Conservation (phyloP, 1,140 invertebrate genomes). For the Sycophaga agraensis region DNA sequence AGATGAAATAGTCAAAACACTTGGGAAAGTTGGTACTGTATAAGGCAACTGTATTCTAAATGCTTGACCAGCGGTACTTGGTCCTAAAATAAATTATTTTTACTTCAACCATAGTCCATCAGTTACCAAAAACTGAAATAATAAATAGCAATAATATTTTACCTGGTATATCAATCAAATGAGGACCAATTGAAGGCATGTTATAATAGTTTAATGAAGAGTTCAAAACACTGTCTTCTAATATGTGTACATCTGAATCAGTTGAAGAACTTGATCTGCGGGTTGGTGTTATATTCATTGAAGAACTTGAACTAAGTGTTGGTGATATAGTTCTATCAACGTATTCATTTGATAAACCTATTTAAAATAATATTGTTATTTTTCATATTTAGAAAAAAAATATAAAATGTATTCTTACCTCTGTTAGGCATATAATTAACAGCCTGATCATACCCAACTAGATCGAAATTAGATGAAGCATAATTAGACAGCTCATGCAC, state of each 20-base stretch:
- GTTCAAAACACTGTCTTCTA: slow-evolving; percentile 37
- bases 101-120: neutral
- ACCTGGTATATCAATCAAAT: slow-evolving; percentile 41
- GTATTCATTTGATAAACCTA: slow-evolving; percentile 40
- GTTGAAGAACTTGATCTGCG: slow-evolving; percentile 34
- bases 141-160: slow-evolving; percentile 10
- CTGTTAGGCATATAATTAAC: slow-evolving; percentile 48
- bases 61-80: slow-evolving; percentile 40
- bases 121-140: neutral
- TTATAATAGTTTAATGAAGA: slow-evolving; percentile 32
- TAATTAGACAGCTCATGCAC: slow-evolving; percentile 87
- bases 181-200: slow-evolving; percentile 31
- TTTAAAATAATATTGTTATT: slow-evolving; percentile 3
- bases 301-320: slow-evolving; percentile 34
- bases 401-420: slow-evolving; percentile 17
- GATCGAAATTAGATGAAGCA: slow-evolving; percentile 81
- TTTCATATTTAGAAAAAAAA: neutral
- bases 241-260: slow-evolving; percentile 44
- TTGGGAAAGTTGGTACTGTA: neutral
- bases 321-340: slow-evolving; percentile 37
- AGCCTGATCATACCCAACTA: slow-evolving; percentile 72
- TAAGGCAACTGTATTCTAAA: slow-evolving; percentile 33
- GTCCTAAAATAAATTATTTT: slow-evolving; percentile 32
- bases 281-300: no score
- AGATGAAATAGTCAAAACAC: slow-evolving; percentile 33